Percentiles rank a stretch among this genome's conserved stretches.
Conservation (phyloP, 2,888 invertebrate species). For the Hypomecis punctinalis region DNA sequence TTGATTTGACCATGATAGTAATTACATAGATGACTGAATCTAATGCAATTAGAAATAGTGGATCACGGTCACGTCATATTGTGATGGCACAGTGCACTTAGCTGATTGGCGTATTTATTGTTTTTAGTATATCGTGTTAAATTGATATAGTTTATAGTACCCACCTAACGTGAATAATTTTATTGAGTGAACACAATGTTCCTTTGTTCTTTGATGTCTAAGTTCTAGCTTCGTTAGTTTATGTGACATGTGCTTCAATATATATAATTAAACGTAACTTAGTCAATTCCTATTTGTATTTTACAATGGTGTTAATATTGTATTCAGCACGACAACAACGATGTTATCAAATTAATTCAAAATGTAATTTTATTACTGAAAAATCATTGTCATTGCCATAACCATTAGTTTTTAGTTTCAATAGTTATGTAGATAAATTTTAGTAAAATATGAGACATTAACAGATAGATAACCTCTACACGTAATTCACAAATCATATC, state of each 20-base stretch:
- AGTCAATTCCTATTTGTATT: constrained; percentile 58
- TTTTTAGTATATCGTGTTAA: constrained; percentile 24
- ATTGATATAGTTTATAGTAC: constrained; percentile 2
- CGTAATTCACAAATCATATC: constrained; percentile 73
- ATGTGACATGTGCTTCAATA: constrained; percentile 13
- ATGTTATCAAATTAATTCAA: constrained; percentile 1
- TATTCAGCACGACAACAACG: constrained; percentile 20
- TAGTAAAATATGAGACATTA: constrained; percentile 19
- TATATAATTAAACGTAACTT: constrained; percentile 51
- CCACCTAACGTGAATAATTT: constrained; percentile 2
- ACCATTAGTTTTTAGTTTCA: neutral
- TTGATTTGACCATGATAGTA: constrained; percentile 57
- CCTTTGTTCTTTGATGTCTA: constrained; percentile 6
- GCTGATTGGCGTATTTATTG: constrained; percentile 49
- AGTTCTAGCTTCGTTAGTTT: constrained; percentile 5
- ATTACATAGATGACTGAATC: constrained; percentile 65
- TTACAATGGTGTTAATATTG: constrained; percentile 16
- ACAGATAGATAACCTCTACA: constrained; percentile 27
- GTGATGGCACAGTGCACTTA: constrained; percentile 80
- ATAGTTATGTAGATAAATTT: constrained; percentile 3
- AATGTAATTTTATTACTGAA: neutral
- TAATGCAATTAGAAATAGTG: constrained; percentile 60
- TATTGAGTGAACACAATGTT: constrained; percentile 15
- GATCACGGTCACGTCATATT: constrained; percentile 62
- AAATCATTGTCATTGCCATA: neutral